Conservation (phyloP, 2,113 vertebrate genomes). For the Mionectes macconnelli region DNA sequence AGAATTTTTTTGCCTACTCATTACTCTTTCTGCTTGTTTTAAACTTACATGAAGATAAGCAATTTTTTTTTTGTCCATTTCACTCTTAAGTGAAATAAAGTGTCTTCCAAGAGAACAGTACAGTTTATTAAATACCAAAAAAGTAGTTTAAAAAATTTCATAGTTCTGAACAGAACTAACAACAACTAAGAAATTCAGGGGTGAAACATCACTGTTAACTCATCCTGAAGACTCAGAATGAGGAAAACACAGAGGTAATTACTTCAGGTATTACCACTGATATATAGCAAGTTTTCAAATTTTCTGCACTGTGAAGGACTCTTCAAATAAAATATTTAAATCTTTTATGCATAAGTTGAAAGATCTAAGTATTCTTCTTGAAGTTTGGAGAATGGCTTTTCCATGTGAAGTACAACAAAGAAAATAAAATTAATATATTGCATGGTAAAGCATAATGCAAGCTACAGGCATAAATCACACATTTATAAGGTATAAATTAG, state of each 20-base stretch:
- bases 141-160: background rate
- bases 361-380: background rate
- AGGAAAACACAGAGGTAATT: background rate
- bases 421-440: background rate
- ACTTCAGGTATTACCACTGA: background rate
- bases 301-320: background rate
- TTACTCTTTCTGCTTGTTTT: background rate
- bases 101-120: background rate
- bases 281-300: background rate
- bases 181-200: background rate
- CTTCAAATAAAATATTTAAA: background rate
- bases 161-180: background rate
- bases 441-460: background rate
- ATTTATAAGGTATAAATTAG: background rate
- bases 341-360: background rate
- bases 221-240: background rate
- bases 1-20: background rate
- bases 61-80: background rate
- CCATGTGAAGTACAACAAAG: background rate
- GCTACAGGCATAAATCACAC: background rate
- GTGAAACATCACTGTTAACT: background rate
- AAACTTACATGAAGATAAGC: background rate
- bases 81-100: background rate
- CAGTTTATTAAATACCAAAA: background rate
- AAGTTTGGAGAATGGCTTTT: background rate